phyloP scores from a whole-genome alignment of 1,140 invertebrate genomes.

The Cydia splendana region DNA sequence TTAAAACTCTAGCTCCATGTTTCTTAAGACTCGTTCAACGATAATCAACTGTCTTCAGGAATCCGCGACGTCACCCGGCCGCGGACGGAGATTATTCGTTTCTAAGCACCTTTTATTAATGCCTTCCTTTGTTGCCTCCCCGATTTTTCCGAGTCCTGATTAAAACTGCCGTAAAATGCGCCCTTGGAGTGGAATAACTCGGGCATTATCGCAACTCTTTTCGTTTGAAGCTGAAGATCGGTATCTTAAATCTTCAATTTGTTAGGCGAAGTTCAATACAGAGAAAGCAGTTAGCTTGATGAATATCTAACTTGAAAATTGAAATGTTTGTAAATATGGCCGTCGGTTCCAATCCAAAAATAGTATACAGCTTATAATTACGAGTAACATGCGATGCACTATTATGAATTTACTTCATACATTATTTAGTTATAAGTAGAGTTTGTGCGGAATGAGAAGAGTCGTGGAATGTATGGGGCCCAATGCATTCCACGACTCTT shows the following conservation, averaged over 20 bases:
- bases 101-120: slow-evolving; percentile 53
- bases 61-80: slow-evolving; percentile 39
- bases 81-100: slow-evolving; percentile 44
- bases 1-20: slow-evolving; percentile 32
- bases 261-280: background rate
- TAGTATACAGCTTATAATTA: no score
- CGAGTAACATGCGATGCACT: no score
- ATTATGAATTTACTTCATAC: no score
- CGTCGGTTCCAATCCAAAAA: background rate
- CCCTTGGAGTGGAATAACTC: slow-evolving; percentile 23
- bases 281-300: background rate
- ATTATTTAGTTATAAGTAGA: no score
- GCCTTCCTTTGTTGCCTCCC: slow-evolving; percentile 33
- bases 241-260: slow-evolving; percentile 5
- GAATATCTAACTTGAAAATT: background rate
- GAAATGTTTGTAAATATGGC: background rate
- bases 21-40: slow-evolving; percentile 55
- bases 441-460: no score
- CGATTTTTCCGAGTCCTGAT: slow-evolving; percentile 20
- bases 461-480: no score
- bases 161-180: slow-evolving; percentile 25
- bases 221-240: background rate
- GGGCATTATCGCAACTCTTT: slow-evolving; percentile 31
- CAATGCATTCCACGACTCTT: no score
- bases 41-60: slow-evolving; percentile 64